Conservation (phyloP, 2,113 vertebrate species). For the Rattus rattus region DNA sequence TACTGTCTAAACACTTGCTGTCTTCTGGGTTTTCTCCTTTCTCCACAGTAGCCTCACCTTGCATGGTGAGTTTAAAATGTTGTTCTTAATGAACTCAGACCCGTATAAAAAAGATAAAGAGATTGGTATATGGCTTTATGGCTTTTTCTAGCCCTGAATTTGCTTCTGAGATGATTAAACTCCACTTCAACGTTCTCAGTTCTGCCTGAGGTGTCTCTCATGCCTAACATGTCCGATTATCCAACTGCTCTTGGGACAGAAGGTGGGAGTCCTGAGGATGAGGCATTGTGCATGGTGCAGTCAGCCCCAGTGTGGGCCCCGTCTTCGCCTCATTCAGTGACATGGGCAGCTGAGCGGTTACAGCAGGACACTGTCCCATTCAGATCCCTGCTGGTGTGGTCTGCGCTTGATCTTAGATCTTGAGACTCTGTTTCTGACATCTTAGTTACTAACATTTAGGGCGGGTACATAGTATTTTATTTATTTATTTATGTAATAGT, state of each 20-base stretch:
- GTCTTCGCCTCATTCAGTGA: background rate
- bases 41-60: background rate
- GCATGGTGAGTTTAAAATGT: background rate
- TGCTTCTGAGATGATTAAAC: background rate
- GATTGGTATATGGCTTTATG: background rate
- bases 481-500: background rate
- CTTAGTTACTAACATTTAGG: background rate
- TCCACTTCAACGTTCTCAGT: background rate
- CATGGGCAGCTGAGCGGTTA: background rate
- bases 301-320: background rate
- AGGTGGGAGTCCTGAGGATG: background rate
- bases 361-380: background rate
- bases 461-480: background rate
- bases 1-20: background rate
- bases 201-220: background rate
- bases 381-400: background rate
- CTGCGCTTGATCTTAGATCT: background rate
- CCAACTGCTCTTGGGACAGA: background rate
- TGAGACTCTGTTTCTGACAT: background rate
- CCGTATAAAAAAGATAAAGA: background rate
- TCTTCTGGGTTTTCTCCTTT: background rate
- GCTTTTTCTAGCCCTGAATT: slow-evolving; percentile 9
- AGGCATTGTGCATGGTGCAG: background rate
- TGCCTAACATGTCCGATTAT: background rate
- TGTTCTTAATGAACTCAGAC: background rate